phyloP scores from a whole-genome alignment of 2,888 invertebrate genomes.

The Lottia scabra region DNA sequence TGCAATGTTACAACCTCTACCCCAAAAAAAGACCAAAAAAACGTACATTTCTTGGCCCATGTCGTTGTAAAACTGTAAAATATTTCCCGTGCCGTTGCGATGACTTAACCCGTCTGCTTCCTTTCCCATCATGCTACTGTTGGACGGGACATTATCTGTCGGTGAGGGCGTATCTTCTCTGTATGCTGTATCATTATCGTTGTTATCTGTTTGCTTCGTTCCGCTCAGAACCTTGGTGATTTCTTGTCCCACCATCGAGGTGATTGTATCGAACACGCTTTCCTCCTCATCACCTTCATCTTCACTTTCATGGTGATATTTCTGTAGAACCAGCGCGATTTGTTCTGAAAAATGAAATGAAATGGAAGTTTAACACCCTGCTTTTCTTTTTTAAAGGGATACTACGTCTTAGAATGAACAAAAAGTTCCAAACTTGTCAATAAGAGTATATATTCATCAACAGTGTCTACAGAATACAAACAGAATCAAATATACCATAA shows the following conservation, averaged over 20 bases:
- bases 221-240: slow-evolving; percentile 22
- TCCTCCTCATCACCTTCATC: slow-evolving; percentile 47
- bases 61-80: slow-evolving; percentile 82
- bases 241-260: slow-evolving; percentile 48
- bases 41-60: slow-evolving; percentile 58
- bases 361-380: not conserved
- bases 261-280: slow-evolving; percentile 59
- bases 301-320: slow-evolving; percentile 42
- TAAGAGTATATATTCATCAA: no score
- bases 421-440: no score
- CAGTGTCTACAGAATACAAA: no score
- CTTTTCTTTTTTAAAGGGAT: no score
- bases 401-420: no score
- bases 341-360: slow-evolving; percentile 36
- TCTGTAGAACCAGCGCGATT: slow-evolving; percentile 51
- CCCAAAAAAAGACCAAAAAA: no score
- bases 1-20: no score
- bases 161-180: not conserved
- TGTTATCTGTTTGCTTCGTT: not conserved
- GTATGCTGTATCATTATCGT: slow-evolving; percentile 6
- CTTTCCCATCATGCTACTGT: not conserved
- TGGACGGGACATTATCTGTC: slow-evolving; percentile 4
- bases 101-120: slow-evolving; percentile 33
- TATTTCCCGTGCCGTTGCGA: slow-evolving; percentile 30
- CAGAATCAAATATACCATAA: no score